Conservation (phyloP, 2,888 invertebrate species). For the Dione vanillae region DNA sequence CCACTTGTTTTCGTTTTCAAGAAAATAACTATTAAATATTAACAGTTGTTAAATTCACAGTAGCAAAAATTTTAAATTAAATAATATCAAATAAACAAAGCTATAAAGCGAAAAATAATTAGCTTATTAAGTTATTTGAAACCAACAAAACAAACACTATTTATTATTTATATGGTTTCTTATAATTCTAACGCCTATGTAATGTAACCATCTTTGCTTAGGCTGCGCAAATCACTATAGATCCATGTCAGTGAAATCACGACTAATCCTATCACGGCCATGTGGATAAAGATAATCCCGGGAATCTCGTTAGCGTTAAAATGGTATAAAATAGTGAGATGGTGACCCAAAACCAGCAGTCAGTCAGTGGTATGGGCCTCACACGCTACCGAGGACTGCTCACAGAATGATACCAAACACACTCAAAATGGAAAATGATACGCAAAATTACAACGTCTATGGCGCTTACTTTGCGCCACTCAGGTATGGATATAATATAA, state of each 20-base stretch:
- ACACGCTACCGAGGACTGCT: constrained; percentile 81
- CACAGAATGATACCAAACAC: constrained; percentile 55
- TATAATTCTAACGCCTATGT: constrained; percentile 48
- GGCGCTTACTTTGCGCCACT: constrained; percentile 74
- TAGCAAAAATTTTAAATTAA: neutral
- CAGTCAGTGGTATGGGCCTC: constrained; percentile 76
- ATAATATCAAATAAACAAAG: neutral
- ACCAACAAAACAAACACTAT: constrained; percentile 35
- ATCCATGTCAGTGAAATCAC: constrained; percentile 71
- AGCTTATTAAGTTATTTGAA: constrained; percentile 33
- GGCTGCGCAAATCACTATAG: constrained; percentile 61
- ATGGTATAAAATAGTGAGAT: constrained; percentile 68
- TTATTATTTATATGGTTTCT: constrained; percentile 55
- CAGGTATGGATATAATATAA: constrained; percentile 60
- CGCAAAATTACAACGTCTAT: constrained; percentile 64
- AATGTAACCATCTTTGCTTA: constrained; percentile 46
- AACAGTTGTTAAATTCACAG: no score
- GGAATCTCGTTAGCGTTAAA: constrained; percentile 67
- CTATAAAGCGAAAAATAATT: neutral
- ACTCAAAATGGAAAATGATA: constrained; percentile 68
- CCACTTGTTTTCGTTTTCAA: no score
- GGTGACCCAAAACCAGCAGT: constrained; percentile 61
- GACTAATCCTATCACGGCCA: constrained; percentile 76
- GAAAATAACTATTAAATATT: no score
- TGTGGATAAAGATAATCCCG: constrained; percentile 68